A percentile compares a stretch with the other conserved stretches of the same genome.
Evolutionary conservation across 2,888 invertebrate genomes (phyloP).

Genomic region (Elysia crispata): DNA sequence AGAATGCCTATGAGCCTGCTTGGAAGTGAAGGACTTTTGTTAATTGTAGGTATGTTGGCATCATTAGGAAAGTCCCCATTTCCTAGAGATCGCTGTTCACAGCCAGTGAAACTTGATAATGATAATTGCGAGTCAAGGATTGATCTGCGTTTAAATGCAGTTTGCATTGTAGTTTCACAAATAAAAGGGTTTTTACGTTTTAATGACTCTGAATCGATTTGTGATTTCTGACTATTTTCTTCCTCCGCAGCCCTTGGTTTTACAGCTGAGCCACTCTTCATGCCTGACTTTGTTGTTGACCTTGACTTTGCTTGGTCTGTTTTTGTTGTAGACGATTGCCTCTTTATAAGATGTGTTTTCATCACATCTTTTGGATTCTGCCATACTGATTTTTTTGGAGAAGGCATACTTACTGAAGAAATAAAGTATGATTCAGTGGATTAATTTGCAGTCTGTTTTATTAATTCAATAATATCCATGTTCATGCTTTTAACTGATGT

Average conservation of each 20-base stretch:
- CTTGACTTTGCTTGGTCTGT: slow-evolving; percentile 15
- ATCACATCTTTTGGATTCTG: slow-evolving; percentile 82
- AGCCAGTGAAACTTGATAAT: too few relatives aligned
- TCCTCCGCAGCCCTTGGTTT: background rate
- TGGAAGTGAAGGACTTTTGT: background rate
- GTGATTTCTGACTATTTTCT: background rate
- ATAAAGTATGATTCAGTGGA: background rate
- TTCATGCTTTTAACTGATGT: too few relatives aligned
- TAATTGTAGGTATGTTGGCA: background rate
- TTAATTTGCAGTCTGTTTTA: too few relatives aligned
- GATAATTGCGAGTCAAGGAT: background rate
- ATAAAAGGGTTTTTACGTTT: slow-evolving; percentile 44
- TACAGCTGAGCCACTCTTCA: slow-evolving; percentile 27
- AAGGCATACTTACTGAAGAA: slow-evolving; percentile 16
- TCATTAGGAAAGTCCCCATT: too few relatives aligned
- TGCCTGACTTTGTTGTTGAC: background rate
- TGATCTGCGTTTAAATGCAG: slow-evolving; percentile 17
- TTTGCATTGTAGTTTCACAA: background rate
- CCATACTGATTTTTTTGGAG: slow-evolving; percentile 75
- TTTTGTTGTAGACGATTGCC: slow-evolving; percentile 79
- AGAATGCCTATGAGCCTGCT: too few relatives aligned
- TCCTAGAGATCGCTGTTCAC: too few relatives aligned
- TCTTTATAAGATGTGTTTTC: slow-evolving; percentile 84
- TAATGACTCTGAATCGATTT: background rate
- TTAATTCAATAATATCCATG: too few relatives aligned